phyloP scores from a whole-genome alignment of 1,140 invertebrate species.

The Hesperophylax magnus region DNA sequence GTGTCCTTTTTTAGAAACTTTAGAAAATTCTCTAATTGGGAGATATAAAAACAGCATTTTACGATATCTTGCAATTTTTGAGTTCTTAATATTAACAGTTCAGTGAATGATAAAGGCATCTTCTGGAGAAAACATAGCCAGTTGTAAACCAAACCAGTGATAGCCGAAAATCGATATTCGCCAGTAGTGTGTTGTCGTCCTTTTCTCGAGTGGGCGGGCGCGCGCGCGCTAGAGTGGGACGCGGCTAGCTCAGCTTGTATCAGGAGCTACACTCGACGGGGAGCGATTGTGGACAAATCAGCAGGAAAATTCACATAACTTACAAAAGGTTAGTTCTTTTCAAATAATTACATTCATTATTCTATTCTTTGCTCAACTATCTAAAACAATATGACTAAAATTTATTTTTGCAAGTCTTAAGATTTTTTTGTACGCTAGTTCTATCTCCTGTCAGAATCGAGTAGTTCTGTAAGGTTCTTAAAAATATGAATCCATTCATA shows the following conservation, averaged over 20 bases:
- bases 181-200: conserved; percentile 30
- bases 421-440: too few relatives aligned
- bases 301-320: conserved; percentile 33
- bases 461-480: not conserved
- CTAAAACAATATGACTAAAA: too few relatives aligned
- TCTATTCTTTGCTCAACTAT: too few relatives aligned
- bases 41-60: too few relatives aligned
- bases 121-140: conserved; percentile 27
- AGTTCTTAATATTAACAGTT: not conserved
- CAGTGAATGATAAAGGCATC: not conserved
- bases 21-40: too few relatives aligned
- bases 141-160: conserved; percentile 28
- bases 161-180: conserved; percentile 44
- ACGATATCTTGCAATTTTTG: too few relatives aligned
- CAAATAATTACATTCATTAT: too few relatives aligned
- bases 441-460: conserved; percentile 9
- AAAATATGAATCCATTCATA: too few relatives aligned
- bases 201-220: conserved; percentile 31
- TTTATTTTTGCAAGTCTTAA: too few relatives aligned
- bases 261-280: conserved; percentile 16
- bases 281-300: conserved; percentile 26
- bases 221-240: conserved; percentile 35
- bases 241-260: conserved; percentile 30
- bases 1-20: too few relatives aligned
- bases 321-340: conserved; percentile 25